A percentile compares a stretch with the other conserved stretches of the same genome.
Evolutionary conservation across 2,113 vertebrate species (phyloP).

Genomic region (Calyptommatus sinebrachiatus): DNA sequence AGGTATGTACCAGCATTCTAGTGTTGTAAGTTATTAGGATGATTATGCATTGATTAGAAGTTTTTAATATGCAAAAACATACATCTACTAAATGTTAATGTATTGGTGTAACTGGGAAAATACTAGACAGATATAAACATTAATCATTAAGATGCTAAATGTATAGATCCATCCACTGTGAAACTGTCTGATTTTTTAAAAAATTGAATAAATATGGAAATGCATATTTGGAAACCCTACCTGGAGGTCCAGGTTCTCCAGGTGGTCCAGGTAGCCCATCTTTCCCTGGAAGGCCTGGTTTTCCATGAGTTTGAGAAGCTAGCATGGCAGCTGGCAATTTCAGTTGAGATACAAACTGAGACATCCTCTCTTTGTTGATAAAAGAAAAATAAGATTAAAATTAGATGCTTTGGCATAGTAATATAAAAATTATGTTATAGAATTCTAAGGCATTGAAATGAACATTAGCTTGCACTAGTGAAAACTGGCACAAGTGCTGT

Average conservation of each 20-base stretch:
- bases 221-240: slow-evolving; percentile 68
- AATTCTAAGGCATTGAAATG: no score
- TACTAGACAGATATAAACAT: slow-evolving; percentile 57
- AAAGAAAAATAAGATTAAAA: slow-evolving; percentile 14
- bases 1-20: slow-evolving; percentile 41
- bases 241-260: slow-evolving; percentile 89
- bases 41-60: slow-evolving; percentile 60
- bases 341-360: slow-evolving; percentile 73
- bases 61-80: slow-evolving; percentile 63
- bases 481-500: no score
- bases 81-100: slow-evolving; percentile 59
- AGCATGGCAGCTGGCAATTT: slow-evolving; percentile 89
- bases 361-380: slow-evolving; percentile 76
- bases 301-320: slow-evolving; percentile 82
- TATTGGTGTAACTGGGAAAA: slow-evolving; percentile 54
- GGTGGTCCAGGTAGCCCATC: slow-evolving; percentile 87
- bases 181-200: slow-evolving; percentile 38
- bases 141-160: slow-evolving; percentile 62
- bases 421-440: no score
- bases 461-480: no score
- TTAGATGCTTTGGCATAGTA: background rate
- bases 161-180: slow-evolving; percentile 38
- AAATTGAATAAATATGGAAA: background rate
- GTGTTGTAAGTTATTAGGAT: slow-evolving; percentile 54
- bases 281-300: slow-evolving; percentile 87